Evolutionary conservation across 2,797 vertebrate genomes (phyloP), one percentile per base, ranked within the genome.

Genomic region (Sarcophilus harrisii): DNA sequence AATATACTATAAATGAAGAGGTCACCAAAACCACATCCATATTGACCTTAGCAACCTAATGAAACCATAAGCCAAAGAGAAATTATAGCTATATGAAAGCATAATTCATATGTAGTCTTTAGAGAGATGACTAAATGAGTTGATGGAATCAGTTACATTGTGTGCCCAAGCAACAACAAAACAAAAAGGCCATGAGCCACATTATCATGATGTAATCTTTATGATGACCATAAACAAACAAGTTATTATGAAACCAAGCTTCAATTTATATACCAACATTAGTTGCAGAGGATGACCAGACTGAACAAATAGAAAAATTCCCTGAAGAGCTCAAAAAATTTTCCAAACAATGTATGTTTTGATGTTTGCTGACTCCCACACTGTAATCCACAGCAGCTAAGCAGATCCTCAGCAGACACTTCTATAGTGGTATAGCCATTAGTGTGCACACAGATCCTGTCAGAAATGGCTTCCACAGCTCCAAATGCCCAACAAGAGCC

Each of bases 401-500:
- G 99, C 98, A 99, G 98, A 97, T 99, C 99, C 98, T 99, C 98
- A 0, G 99, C 98, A 0, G 99, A 99, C 96, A 99, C 99, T 98
- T 99, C 99, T 95, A 99, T 98, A 0, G 98, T 99, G 95, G 99
- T 98, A 60, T 99, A 99, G 90, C 98, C 98, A 0, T 99, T 99
- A 38, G 99, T 99, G 95, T 99, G 99, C 94, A 99, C 99, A 29
- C 99, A 99, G 96, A 99, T 95, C 12, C 99, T 98, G 98, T 99
- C 99, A 0, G 99, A 99, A 14, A 99, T 99, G 0, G 99, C 99
- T 98, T 99, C 99, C 57, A 99, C 99, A 0, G 99, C 99, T 0
- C 99, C 99, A 24, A 99, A 99, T 0, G 99, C 99, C 99, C 99
- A 99, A 98, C 99, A 99, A 81, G 99, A 99, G 55, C 99, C 99